Evolutionary conservation across 2,113 vertebrate genomes (phyloP), one percentile per base, ranked within the genome.

Genomic region (Haplochromis burtoni): DNA sequence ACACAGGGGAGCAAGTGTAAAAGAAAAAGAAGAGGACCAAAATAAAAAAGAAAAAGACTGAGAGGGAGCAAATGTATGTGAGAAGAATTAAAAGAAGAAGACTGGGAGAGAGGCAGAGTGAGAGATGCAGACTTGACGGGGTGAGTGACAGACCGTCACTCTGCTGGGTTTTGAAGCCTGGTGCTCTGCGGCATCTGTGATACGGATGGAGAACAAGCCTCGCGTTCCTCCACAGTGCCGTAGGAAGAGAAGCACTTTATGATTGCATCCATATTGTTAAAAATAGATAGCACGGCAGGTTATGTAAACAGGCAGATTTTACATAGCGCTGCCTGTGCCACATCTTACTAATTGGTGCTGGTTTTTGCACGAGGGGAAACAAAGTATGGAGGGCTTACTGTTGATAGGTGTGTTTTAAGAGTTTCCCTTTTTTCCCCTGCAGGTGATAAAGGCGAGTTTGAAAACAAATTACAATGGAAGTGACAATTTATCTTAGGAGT

Each of bases 141-240:
- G 45, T 90, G 94, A 95, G 83, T 94, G 94, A 94, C 93, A 94
- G 94, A 81, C 86, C 55, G 89, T 92, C 93, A 87, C 93, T 91
- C 92, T 80, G 91, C 87, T 55, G 90, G 78, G 87, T 84, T 94
- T 88, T 91, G 89, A 95, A 88, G 88, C 78, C 55, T 24, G 82
- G 80, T 59, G 83, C 88, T 90, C 81, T 61, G 91, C 79, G 9
- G 89, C 92, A 94, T 91, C 88, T 93, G 91, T 49, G 93, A 89
- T 79, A 12, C 8, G 81, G 90, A 81, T 57, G 83, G 53, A 85
- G 87, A 84, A 90, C 55, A 76, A 55, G 57, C 85, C 21, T 76
- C 2, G 9, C 16, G 54, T 86, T 91, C 68, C 84, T 90, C 54
- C 88, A 31, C 54, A 19, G 81, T 11, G 33, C 85, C 79, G 81